phyloP scores from a whole-genome alignment of 2,888 invertebrate genomes.

The Andrena bicolor region DNA sequence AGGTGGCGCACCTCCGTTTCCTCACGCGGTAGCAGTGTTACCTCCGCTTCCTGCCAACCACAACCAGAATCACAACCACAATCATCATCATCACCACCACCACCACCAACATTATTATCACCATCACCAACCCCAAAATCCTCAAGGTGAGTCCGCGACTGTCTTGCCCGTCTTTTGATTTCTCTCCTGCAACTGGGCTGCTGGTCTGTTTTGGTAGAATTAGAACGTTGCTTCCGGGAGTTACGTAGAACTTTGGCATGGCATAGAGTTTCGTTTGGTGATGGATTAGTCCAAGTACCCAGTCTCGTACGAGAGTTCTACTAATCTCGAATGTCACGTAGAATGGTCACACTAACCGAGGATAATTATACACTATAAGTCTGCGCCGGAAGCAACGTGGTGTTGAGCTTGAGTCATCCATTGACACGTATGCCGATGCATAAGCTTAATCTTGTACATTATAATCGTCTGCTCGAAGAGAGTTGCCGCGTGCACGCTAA shows the following conservation, averaged over 20 bases:
- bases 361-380: not conserved
- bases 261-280: not conserved
- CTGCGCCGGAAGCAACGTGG: constrained; percentile 39
- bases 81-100: constrained; percentile 77
- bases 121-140: constrained; percentile 81
- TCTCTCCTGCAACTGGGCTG: constrained; percentile 48
- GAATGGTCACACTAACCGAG: not conserved
- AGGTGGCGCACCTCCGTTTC: constrained; percentile 85
- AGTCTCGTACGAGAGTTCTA: not conserved
- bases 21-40: constrained; percentile 88
- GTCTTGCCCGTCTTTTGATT: constrained; percentile 57
- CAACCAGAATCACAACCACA: constrained; percentile 81
- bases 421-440: constrained; percentile 33
- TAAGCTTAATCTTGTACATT: constrained; percentile 42
- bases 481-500: constrained; percentile 55
- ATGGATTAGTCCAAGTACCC: not conserved
- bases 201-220: constrained; percentile 26
- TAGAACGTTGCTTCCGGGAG: constrained; percentile 42
- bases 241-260: constrained; percentile 27
- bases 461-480: constrained; percentile 50
- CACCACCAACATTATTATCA: constrained; percentile 79
- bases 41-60: constrained; percentile 86
- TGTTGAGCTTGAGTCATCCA: constrained; percentile 25
- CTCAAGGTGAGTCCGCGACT: constrained; percentile 80
- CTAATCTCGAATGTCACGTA: constrained; percentile 6